Percentiles rank a stretch among this genome's conserved stretches.
Conservation (phyloP, 1,140 invertebrate species). For the Geopemphigus sp. region DNA sequence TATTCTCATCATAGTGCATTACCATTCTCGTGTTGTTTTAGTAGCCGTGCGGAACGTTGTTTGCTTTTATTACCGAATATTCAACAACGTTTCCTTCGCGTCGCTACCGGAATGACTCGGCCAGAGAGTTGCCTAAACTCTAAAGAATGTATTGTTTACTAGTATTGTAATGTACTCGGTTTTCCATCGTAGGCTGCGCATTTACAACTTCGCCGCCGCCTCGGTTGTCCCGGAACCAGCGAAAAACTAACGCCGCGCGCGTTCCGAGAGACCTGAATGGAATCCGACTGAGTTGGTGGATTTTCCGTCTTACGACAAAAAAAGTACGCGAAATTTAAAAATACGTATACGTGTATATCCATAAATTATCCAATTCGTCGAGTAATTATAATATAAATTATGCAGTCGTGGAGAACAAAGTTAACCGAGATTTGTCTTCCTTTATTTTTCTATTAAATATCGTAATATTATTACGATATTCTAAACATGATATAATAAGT, state of each 20-base stretch:
- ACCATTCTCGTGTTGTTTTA: conserved; percentile 4
- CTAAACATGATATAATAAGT: too few species aligned
- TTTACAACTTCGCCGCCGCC: background rate
- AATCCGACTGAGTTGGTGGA: background rate
- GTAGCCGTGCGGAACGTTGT: background rate
- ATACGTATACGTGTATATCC: background rate
- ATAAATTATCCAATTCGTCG: too few species aligned
- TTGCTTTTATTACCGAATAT: conserved; percentile 31
- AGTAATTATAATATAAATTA: too few species aligned
- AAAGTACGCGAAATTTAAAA: background rate
- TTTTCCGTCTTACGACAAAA: background rate
- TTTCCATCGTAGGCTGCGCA: conserved; percentile 18
- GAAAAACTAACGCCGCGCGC: background rate
- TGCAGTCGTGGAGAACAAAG: too few species aligned
- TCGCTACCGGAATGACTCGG: background rate
- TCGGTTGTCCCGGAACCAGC: background rate
- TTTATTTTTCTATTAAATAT: too few species aligned
- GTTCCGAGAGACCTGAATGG: background rate
- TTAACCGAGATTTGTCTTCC: too few species aligned
- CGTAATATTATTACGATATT: too few species aligned
- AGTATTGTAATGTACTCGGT: background rate
- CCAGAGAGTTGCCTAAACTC: background rate
- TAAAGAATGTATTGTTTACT: conserved; percentile 27
- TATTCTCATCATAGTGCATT: conserved; percentile 5
- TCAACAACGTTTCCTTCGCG: background rate